Base-by-base conservation (phyloP, 2,113 vertebrate genomes). In the Neodontobutis hainanensis region DNA sequence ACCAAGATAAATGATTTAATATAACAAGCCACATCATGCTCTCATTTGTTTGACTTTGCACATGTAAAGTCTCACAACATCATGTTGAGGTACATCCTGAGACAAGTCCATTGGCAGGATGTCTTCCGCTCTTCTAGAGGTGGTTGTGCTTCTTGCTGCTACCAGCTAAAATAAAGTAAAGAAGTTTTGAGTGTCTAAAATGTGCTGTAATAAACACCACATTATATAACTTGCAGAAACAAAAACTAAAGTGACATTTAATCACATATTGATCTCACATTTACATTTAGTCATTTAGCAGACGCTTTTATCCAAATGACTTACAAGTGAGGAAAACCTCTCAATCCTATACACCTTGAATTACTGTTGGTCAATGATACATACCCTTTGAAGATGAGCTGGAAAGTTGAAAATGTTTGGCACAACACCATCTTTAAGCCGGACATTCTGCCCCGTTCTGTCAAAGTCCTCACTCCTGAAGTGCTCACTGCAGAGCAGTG, bases 41-140 rank as follows among this genome's bases (percentile, higher is more conserved):
- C 34, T 43, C 10, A 43, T 43, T 2, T 43, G 42, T 43, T 8
- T 38, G 53, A 56, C 53, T 38, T 35, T 38, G 14, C 5, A 56
- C 12, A n/a, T 56, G 53, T n/a, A 56, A 56, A 56, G 7, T 38
- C 53, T 56, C 53, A 55, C 53, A 56, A 36, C 53, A n/a, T 56
- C 53, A 38, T 32, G 53, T 8, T 55, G 52, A 55, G 52, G 19
- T 27, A 27, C 19, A 27, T 27, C 19, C 19, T 27, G 19, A 27
- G 19, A 27, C 19, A 27, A 27, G 19, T 27, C 19, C 19, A 27
- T 27, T 27, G 19, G 19, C 19, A 27, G 19, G 19, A 27, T 27
- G 19, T 27, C 19, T 27, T 27, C 19, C 19, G 19, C 19, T 27
- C 19, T 27, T 27, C 19, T 27, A 27, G 19, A 27, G 19, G 19